Base-by-base conservation (phyloP, 2,888 invertebrate genomes). In the Drosophila tanythrix region DNA sequence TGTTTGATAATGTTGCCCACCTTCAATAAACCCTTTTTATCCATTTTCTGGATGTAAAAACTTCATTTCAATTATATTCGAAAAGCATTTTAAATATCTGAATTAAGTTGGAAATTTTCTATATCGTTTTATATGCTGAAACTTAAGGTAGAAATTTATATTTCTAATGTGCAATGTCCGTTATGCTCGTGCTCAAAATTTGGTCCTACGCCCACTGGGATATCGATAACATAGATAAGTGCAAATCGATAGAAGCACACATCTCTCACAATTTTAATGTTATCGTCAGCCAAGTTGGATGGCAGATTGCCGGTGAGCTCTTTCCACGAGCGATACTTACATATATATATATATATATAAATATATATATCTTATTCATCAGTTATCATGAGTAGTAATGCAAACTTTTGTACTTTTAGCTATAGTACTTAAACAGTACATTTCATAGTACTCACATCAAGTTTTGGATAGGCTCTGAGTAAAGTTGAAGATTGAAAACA, bases 401-500 rank as follows among this genome's bases (percentile, higher is more conserved):
- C n/a, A 40, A 5, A 11, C 40, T n/a, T n/a, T n/a, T 11, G 40
- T 46, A 46, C 8, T 15, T 25, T 46, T 46, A 25, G 3, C 8
- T 25, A 25, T n/a, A n/a, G n/a, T n/a, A n/a, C n/a, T n/a, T n/a
- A n/a, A n/a, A n/a, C n/a, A n/a, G n/a, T n/a, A n/a, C n/a, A n/a
- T n/a, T n/a, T n/a, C n/a, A n/a, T 13, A 2, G 21, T 13, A 46
- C 43, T 46, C 46, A 25, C 46, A 46, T 25, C 5, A 51, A 15
- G 52, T 27, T 21, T 53, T 53, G 15, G 15, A 35, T 8, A 31
- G 15, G 25, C 33, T 65, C 18, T 60, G 51, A 2, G 15, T 5
- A 29, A 40, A 33, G 64, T 31, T 21, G 7, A n/a, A 63, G 27
- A 27, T 29, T 40, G 6, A 36, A 55, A 36, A n/a, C 33, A 50